Conservation (phyloP, 2,888 invertebrate species). For the Colletes collaris region DNA sequence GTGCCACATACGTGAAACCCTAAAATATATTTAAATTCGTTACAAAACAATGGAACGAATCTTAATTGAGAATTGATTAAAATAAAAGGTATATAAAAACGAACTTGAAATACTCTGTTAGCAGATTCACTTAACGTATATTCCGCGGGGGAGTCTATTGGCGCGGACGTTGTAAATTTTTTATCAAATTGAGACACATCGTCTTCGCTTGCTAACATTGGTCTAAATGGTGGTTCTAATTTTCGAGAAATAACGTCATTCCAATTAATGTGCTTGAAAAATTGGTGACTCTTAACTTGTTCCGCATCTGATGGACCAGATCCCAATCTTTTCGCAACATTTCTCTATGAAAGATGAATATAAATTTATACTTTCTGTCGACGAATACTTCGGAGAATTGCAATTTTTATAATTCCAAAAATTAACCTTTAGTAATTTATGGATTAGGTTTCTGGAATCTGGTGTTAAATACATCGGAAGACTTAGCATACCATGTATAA, state of each 20-base stretch:
- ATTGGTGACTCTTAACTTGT: constrained; percentile 95
- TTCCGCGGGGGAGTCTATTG: constrained; percentile 98
- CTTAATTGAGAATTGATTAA: neutral
- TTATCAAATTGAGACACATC: constrained; percentile 99
- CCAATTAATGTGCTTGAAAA: constrained; percentile 98
- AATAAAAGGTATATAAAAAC: constrained; percentile 54
- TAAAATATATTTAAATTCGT: constrained; percentile 80
- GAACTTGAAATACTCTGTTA: constrained; percentile 97
- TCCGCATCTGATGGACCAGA: constrained; percentile 92
- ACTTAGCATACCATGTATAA: constrained; percentile 96
- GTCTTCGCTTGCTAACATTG: constrained; percentile 94
- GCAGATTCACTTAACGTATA: constrained; percentile 97
- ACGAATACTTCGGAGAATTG: neutral
- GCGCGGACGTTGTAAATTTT: constrained; percentile 98
- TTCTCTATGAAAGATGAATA: constrained; percentile 83
- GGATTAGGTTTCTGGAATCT: constrained; percentile 97
- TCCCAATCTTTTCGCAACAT: constrained; percentile 93
- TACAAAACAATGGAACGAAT: constrained; percentile 7
- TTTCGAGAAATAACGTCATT: constrained; percentile 93
- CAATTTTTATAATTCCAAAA: neutral
- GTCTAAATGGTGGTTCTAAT: constrained; percentile 97
- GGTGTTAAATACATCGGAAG: constrained; percentile 97
- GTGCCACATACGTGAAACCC: constrained; percentile 99
- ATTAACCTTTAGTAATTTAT: constrained; percentile 92
- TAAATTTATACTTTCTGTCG: constrained; percentile 16